A percentile compares a stretch with the other conserved stretches of the same genome.
phyloP scores from a whole-genome alignment of 2,113 vertebrate genomes.

The Pluvialis apricaria region DNA sequence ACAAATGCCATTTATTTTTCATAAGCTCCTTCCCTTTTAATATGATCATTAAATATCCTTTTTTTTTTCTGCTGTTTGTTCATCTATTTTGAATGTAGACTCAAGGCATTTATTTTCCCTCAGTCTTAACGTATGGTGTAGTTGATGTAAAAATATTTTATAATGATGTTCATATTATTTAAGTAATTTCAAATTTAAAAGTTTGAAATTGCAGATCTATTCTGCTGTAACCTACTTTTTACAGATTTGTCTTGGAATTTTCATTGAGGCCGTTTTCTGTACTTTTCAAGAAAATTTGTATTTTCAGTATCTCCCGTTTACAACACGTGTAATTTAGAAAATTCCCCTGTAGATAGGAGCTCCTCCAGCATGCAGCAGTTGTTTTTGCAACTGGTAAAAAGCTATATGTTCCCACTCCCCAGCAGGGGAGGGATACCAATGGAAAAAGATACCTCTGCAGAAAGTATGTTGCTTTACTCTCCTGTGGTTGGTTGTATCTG shows the following conservation, averaged over 20 bases:
- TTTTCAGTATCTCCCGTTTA: neutral
- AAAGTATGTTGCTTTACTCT: neutral
- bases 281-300: neutral
- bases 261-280: neutral
- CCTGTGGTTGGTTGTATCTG: neutral
- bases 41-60: neutral
- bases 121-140: neutral
- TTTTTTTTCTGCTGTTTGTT: neutral
- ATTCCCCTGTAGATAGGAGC: neutral
- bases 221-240: neutral
- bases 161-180: neutral
- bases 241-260: neutral
- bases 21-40: slow-evolving; percentile 5
- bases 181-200: neutral
- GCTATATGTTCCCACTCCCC: fast-evolving
- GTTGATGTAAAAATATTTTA: neutral
- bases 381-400: neutral
- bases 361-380: neutral
- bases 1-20: slow-evolving; percentile 42
- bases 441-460: neutral
- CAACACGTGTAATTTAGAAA: neutral
- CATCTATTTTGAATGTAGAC: neutral
- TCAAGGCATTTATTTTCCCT: neutral
- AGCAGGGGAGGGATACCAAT: no score
- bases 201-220: neutral